Base-by-base conservation (phyloP, 2,888 invertebrate genomes). In the Lithophane leautieri region DNA sequence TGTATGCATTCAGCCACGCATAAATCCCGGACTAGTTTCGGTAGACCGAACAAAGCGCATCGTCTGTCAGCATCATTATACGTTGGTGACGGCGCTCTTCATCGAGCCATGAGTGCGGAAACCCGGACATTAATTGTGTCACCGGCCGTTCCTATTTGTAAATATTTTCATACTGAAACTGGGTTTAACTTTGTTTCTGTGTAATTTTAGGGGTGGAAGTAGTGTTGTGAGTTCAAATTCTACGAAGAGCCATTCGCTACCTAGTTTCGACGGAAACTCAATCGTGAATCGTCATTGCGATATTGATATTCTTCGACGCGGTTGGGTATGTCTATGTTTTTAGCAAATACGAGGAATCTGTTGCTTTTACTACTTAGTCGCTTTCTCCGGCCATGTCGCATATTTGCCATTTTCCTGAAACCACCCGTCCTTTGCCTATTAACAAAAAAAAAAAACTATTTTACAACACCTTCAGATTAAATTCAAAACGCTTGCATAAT, bases 31-130 rank as follows among this genome's bases (percentile, higher is more conserved):
- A 54, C 62, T 78, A 82, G 69, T 78, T 73, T 70, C 42, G 82
- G 28, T 61, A 19, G 28, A 73, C 28, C 40, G 78, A 73, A 82
- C 73, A 78, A 78, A 82, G 70, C 73, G 66, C 78, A 82, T 78
- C 78, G 73, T 42, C 82, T 70, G 73, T 82, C 73, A 70, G 73
- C 70, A 58, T 62, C 69, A 70, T 73, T 78, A 73, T 66, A 40
- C 66, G 52, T 25, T 62, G 52, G 69, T 78, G 65, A 70, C 78
- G 50, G 25, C 52, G 34, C 63, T 56, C 28, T 69, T 73, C 81
- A 78, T 73, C 69, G 58, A n/a, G 44, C 9, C 40, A 58, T 6
- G 28, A 66, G 58, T 73, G 66, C 69, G 56, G 68, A 58, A 76
- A 73, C 65, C 61, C 61, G 40, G 61, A 70, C 47, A 62, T 62